A percentile compares a stretch with the other conserved stretches of the same genome.
These are phyloP conservation scores for Anseranas semipalmata DNA, from an alignment of 2,113 vertebrate genomes.

Conservation along the genomic window DNA sequence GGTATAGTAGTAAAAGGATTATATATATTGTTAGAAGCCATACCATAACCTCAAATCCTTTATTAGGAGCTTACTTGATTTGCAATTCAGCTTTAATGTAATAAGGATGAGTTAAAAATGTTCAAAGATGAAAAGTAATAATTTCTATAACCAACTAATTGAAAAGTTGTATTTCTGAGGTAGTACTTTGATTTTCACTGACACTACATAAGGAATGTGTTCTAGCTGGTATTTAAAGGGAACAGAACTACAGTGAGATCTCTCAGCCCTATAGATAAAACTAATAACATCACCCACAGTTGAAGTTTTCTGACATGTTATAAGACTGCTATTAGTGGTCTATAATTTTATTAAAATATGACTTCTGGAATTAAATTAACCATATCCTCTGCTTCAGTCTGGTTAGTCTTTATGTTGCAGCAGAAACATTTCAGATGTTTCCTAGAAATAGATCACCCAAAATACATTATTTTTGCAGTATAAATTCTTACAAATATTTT, in stretches of 20 bases:
- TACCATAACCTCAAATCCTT: not conserved
- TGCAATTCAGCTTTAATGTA: not conserved
- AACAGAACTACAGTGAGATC: not conserved
- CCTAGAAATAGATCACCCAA: not conserved
- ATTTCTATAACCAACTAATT: not conserved
- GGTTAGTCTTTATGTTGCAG: not conserved
- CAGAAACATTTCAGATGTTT: not conserved
- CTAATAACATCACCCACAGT: not conserved
- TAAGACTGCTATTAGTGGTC: not conserved
- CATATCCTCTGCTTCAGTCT: not conserved
- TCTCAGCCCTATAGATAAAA: not conserved
- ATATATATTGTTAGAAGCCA: not conserved
- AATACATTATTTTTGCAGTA: not conserved
- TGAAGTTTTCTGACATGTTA: not conserved
- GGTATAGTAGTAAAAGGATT: not conserved
- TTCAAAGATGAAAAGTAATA: not conserved
- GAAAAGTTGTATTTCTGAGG: not conserved
- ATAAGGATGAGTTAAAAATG: not conserved
- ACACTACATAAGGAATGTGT: not conserved
- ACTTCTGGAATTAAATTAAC: not conserved
- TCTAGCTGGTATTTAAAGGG: not conserved
- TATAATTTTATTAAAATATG: not conserved
- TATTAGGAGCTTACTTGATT: not conserved
- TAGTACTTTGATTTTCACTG: not conserved
- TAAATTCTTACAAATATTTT: not conserved